phyloP scores from a whole-genome alignment of 2,888 invertebrate species.

The Exephanes ischioxanthus region DNA sequence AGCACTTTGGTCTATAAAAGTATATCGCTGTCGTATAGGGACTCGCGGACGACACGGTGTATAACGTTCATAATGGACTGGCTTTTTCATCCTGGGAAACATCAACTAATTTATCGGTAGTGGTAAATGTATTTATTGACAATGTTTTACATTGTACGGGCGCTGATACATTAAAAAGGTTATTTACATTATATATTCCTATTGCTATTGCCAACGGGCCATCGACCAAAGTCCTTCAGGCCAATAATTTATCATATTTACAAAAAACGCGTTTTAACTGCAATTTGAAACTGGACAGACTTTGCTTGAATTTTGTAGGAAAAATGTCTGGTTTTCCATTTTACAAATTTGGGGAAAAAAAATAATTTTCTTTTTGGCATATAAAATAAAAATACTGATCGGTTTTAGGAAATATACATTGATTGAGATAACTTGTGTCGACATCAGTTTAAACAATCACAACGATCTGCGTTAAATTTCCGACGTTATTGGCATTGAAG shows the following conservation, averaged over 20 bases:
- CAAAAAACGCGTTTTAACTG: neutral
- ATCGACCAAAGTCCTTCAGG: no score
- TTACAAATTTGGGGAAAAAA: neutral
- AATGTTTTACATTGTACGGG: no score
- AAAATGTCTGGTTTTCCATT: neutral
- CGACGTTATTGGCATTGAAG: neutral
- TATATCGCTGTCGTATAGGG: neutral
- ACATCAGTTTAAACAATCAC: neutral
- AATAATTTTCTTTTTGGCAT: neutral
- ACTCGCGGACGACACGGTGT: neutral
- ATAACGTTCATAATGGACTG: neutral
- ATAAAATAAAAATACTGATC: neutral
- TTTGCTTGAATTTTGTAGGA: neutral
- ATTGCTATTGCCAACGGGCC: no score
- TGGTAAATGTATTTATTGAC: no score
- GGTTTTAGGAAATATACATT: neutral
- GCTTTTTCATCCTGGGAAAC: neutral
- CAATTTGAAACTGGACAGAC: neutral
- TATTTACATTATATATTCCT: no score
- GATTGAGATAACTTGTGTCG: neutral
- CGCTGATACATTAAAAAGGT: no score
- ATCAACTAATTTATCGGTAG: neutral
- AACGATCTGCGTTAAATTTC: neutral
- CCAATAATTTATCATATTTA: no score
- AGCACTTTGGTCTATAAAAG: slow-evolving; percentile 45